Percentiles rank a stretch among this genome's conserved stretches.
Evolutionary conservation across 2,797 vertebrate genomes (phyloP).

Genomic region (Craterocephalus amniculus): DNA sequence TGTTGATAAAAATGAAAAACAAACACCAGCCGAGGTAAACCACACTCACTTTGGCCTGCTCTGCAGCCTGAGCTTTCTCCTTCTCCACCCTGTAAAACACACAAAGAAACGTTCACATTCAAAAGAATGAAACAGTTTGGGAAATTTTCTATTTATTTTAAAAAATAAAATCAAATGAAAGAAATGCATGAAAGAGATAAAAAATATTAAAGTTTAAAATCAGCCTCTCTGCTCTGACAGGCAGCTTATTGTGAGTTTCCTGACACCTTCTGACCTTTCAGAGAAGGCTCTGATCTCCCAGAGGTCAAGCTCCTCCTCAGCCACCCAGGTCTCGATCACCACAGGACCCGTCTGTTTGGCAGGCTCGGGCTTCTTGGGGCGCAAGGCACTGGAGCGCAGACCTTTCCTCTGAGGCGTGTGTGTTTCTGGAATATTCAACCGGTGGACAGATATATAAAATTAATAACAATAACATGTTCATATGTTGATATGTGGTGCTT

Average conservation of each 20-base stretch:
- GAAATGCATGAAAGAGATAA: background rate
- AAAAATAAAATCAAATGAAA: background rate
- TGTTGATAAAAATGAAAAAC: background rate
- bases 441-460: background rate
- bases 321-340: constrained; percentile 96
- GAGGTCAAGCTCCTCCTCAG: constrained; percentile 96
- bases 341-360: constrained; percentile 97
- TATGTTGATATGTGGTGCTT: background rate
- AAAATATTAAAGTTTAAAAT: background rate
- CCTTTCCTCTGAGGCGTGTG: constrained; percentile 98
- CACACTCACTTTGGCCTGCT: constrained; percentile 92
- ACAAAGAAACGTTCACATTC: background rate
- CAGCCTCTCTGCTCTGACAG: background rate
- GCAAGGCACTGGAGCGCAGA: constrained; percentile 95
- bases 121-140: background rate
- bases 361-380: constrained; percentile 95
- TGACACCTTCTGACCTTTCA: constrained; percentile 86
- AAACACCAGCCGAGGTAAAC: background rate
- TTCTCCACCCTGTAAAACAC: constrained; percentile 90
- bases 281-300: constrained; percentile 99
- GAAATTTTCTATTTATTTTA: background rate
- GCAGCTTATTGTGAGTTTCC: background rate
- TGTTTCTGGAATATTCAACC: constrained; percentile 85
- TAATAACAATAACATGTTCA: background rate
- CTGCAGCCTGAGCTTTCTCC: constrained; percentile 95